A percentile compares a stretch with the other conserved stretches of the same genome.
These are phyloP conservation scores for Vannuccia rotundouncinata DNA, from an alignment of 2,888 invertebrate species.

Conservation along the genomic window DNA sequence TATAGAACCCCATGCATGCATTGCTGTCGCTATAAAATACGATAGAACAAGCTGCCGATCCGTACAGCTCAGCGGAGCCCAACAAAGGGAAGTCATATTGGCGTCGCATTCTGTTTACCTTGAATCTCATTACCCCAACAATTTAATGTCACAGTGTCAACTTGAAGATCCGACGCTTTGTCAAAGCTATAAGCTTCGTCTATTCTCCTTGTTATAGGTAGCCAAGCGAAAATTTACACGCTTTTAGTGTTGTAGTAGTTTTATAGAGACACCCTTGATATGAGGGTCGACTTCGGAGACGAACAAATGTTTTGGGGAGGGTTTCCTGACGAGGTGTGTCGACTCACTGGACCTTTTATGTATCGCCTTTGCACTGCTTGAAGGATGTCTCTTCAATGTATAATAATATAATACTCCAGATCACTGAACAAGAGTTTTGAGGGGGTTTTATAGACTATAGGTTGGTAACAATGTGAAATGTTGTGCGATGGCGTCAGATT, in stretches of 20 bases:
- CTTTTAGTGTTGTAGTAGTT: background rate
- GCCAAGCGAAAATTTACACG: slow-evolving; percentile 6
- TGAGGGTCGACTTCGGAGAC: no score
- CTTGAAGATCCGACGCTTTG: background rate
- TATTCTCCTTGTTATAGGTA: background rate
- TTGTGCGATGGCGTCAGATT: slow-evolving; percentile 12
- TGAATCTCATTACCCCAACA: background rate
- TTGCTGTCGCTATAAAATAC: no score
- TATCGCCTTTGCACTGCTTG: no score
- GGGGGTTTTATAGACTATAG: no score
- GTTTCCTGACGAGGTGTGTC: background rate
- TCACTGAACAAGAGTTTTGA: no score
- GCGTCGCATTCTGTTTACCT: slow-evolving; percentile 7
- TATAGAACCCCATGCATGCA: no score
- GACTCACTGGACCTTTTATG: no score
- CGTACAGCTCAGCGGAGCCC: background rate
- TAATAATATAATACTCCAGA: no score
- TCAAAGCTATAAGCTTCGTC: background rate
- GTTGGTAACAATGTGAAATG: no score
- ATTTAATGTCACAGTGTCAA: background rate
- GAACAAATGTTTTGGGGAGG: no score
- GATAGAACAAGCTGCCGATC: background rate
- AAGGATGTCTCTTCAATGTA: no score
- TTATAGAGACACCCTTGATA: no score
- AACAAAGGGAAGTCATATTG: slow-evolving; percentile 5